phyloP scores from a whole-genome alignment of 2,888 invertebrate species.

The Macaria liturata region DNA sequence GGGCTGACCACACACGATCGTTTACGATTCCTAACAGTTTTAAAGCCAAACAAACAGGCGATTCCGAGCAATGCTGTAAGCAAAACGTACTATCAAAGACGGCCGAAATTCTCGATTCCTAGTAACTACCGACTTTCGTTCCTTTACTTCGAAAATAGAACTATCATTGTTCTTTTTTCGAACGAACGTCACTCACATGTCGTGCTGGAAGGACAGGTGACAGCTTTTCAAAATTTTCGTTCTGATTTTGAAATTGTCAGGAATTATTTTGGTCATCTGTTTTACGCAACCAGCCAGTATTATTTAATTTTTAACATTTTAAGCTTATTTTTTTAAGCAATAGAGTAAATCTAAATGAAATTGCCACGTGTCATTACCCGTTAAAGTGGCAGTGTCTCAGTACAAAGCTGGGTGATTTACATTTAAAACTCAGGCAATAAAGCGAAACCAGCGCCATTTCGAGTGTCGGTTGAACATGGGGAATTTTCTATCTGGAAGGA shows the following conservation, averaged over 20 bases:
- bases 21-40: slow-evolving; percentile 80
- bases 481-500: slow-evolving; percentile 78
- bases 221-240: slow-evolving; percentile 12
- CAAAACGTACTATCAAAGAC: slow-evolving; percentile 73
- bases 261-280: slow-evolving; percentile 9
- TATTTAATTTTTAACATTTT: neutral
- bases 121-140: slow-evolving; percentile 49
- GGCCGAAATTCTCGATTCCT: slow-evolving; percentile 67
- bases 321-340: too few species aligned
- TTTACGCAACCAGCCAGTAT: neutral
- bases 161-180: slow-evolving; percentile 39
- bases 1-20: slow-evolving; percentile 81
- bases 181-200: slow-evolving; percentile 27
- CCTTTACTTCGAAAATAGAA: slow-evolving; percentile 46
- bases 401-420: slow-evolving; percentile 73
- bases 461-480: slow-evolving; percentile 65
- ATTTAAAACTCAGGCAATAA: slow-evolving; percentile 71
- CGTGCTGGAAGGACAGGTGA: slow-evolving; percentile 14
- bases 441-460: slow-evolving; percentile 67
- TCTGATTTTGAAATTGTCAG: slow-evolving; percentile 19
- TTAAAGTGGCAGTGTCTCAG: slow-evolving; percentile 41
- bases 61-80: slow-evolving; percentile 70
- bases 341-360: slow-evolving; percentile 1
- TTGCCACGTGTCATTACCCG: slow-evolving; percentile 29
- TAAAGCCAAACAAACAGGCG: slow-evolving; percentile 80